Percentiles rank a stretch among this genome's conserved stretches.
phyloP scores from a whole-genome alignment of 2,113 vertebrate species.

The Ageneiosus marmoratus region DNA sequence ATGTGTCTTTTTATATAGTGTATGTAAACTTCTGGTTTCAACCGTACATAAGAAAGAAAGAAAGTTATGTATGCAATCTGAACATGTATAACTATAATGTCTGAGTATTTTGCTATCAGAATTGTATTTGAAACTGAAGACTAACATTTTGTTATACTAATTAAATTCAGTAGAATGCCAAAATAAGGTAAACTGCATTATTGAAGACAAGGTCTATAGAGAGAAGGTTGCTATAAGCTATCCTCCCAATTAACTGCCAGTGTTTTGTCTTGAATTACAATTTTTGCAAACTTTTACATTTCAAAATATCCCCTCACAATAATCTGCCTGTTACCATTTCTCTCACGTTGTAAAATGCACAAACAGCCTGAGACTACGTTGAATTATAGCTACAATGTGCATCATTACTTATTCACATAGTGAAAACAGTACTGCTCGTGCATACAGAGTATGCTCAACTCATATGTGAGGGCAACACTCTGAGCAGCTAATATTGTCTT shows the following conservation, averaged over 20 bases:
- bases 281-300: not conserved
- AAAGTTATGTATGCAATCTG: not conserved
- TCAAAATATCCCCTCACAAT: slow-evolving; percentile 12
- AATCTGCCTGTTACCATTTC: slow-evolving; percentile 23
- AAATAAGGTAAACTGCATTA: not conserved
- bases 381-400: slow-evolving; percentile 18
- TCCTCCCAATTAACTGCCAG: slow-evolving; percentile 8
- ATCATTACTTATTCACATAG: slow-evolving; percentile 33
- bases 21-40: too few species aligned
- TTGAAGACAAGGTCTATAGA: not conserved
- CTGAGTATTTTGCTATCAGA: not conserved
- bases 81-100: not conserved
- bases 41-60: not conserved
- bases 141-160: not conserved
- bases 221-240: not conserved
- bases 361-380: slow-evolving; percentile 23
- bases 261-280: slow-evolving; percentile 20
- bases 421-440: slow-evolving; percentile 26
- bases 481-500: not conserved
- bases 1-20: too few species aligned
- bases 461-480: not conserved
- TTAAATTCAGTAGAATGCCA: not conserved
- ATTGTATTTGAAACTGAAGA: not conserved
- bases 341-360: slow-evolving; percentile 32
- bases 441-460: slow-evolving; percentile 14